Conservation (phyloP, 2,888 invertebrate genomes). For the Drosophila planitibia region DNA sequence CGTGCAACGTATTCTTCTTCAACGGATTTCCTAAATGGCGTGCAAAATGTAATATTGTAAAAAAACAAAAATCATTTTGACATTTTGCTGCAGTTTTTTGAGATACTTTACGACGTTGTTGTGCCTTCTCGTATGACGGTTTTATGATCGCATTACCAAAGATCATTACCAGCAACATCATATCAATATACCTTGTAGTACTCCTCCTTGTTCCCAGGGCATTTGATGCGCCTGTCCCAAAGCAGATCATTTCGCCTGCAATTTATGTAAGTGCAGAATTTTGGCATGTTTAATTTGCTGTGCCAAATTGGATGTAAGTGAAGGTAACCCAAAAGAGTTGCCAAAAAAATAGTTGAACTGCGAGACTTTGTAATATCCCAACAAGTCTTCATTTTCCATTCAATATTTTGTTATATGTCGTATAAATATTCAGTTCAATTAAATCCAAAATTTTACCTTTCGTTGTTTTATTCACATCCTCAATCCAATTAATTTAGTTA, state of each 20-base stretch:
- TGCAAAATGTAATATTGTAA: constrained; percentile 69
- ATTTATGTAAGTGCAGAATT: constrained; percentile 54
- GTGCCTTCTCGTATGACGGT: constrained; percentile 61
- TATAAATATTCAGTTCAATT: not conserved
- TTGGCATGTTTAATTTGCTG: constrained; percentile 35
- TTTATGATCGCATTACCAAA: constrained; percentile 70
- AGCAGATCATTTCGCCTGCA: constrained; percentile 36
- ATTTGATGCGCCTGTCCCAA: constrained; percentile 57
- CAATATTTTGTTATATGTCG: not conserved
- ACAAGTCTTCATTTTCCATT: not conserved
- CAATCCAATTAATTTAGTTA: not conserved
- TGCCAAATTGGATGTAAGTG: constrained; percentile 22
- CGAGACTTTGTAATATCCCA: too few relatives aligned
- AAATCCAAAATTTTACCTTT: not conserved
- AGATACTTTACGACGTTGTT: constrained; percentile 64
- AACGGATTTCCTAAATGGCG: constrained; percentile 60
- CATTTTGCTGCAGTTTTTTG: constrained; percentile 56
- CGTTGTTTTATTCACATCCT: not conserved
- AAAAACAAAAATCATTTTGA: constrained; percentile 60
- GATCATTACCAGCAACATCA: constrained; percentile 39
- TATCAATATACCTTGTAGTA: constrained; percentile 2
- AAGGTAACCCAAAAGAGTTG: constrained; percentile 19
- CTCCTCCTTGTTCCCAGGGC: constrained; percentile 32
- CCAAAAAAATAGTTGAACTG: not conserved
- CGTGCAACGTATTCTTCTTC: not conserved